Percentiles rank a stretch among this genome's conserved stretches.
These are phyloP conservation scores for Scomber colias DNA, from an alignment of 2,113 vertebrate genomes.

Conservation along the genomic window DNA sequence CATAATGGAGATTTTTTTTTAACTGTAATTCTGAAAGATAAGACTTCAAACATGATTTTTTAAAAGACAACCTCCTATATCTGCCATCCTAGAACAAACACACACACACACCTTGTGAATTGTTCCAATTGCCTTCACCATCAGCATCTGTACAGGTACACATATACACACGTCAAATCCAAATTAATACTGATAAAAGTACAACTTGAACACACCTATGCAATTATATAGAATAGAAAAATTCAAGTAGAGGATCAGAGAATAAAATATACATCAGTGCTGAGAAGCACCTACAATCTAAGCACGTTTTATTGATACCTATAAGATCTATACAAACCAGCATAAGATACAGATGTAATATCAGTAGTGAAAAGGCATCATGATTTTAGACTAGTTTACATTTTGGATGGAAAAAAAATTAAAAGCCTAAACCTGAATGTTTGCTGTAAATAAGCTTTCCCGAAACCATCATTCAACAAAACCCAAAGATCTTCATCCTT, in stretches of 20 bases:
- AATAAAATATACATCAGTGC: constrained; percentile 25
- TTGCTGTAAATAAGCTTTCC: background rate
- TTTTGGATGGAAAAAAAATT: constrained; percentile 2
- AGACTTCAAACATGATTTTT: constrained; percentile 8
- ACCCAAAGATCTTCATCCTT: too few relatives aligned
- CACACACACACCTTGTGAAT: constrained; percentile 72
- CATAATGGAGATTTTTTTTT: constrained; percentile 80
- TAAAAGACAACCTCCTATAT: constrained; percentile 24
- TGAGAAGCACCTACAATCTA: constrained; percentile 23
- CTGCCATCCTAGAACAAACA: constrained; percentile 52
- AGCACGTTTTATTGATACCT: constrained; percentile 64
- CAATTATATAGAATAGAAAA: constrained; percentile 11
- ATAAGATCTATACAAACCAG: constrained; percentile 38
- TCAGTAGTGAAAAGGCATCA: constrained; percentile 29
- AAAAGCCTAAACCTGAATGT: background rate
- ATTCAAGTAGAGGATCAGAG: constrained; percentile 24
- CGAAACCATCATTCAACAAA: background rate
- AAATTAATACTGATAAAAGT: constrained; percentile 44
- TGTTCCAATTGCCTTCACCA: constrained; percentile 87
- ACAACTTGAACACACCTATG: constrained; percentile 29
- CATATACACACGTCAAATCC: constrained; percentile 76
- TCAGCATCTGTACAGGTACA: constrained; percentile 87
- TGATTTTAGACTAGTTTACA: constrained; percentile 26
- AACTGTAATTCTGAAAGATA: constrained; percentile 28
- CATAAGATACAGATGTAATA: constrained; percentile 42